Evolutionary conservation across 2,888 invertebrate genomes (phyloP), one percentile per base, ranked within the genome.

Genomic region (Ctena decussata): DNA sequence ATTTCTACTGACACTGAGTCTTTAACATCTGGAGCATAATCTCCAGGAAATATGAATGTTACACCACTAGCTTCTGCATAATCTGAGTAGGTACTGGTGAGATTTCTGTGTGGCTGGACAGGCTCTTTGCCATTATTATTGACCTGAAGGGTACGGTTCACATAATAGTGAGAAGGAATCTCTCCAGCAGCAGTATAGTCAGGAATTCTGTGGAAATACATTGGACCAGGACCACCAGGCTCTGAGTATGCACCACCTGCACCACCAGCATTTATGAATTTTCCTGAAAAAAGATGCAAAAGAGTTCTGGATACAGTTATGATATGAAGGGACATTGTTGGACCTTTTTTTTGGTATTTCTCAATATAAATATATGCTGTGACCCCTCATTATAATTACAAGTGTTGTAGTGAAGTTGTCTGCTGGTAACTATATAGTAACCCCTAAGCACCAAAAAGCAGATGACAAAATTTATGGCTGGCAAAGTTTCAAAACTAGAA

Each of bases 151-250:
- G 93, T 93, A 32, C 93, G 85, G 79, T 93, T 93, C 57, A 88
- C 82, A 32, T 32, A n/a, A 76, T 87, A 91, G 27, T 46, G 72
- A 3, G 74, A 71, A 11, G 89, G 84, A n/a, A 80, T 44, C 27
- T 76, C 41, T 46, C 85, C 87, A 69, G 69, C 71, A 3, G 46
- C 65, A 8, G 57, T 53, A 21, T 74, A 57, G 12, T 80, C 86
- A 18, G 91, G 91, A 30, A 93, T 78, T 57, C 78, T 87, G 81
- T 93, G 92, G 18, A 92, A 74, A 83, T 93, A 93, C 44, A 91
- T 82, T 0, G 93, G 91, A 11, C 93, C 93, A 18, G 93, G 84
- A 0, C 92, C 93, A 11, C 93, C 93, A 73, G 89, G 83, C 80
- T 92, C 92, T 12, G 86, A 87, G 24, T 70, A 30, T 8, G 32